Conservation (phyloP, 2,113 vertebrate genomes). For the Pomatorhinus ruficollis region DNA sequence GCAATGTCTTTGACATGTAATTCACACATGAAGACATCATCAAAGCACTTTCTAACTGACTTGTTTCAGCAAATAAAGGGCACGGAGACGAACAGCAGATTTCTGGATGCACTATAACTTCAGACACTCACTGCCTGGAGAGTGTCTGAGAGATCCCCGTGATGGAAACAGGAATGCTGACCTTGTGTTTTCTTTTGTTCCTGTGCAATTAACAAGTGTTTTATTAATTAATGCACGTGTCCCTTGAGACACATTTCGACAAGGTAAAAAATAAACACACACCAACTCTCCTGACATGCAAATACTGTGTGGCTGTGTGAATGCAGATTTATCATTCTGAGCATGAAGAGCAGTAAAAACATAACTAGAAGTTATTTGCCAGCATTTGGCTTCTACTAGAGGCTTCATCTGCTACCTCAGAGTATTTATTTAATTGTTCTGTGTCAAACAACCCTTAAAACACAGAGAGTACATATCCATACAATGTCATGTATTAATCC, state of each 20-base stretch:
- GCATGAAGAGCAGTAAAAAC: neutral
- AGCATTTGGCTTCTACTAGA: neutral
- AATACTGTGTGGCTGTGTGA: neutral
- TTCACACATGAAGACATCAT: conserved; percentile 61
- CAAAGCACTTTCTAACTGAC: conserved; percentile 65
- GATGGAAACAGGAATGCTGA: conserved; percentile 44
- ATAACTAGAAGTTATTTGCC: neutral
- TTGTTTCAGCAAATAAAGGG: conserved; percentile 49
- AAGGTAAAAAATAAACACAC: neutral
- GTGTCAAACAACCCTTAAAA: neutral
- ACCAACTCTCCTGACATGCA: neutral
- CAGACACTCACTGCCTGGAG: neutral
- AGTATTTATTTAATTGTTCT: neutral
- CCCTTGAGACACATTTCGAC: neutral
- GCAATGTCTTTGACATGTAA: conserved; percentile 32
- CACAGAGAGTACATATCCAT: neutral
- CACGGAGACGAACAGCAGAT: neutral
- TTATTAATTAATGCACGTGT: conserved; percentile 27
- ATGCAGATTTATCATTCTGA: neutral
- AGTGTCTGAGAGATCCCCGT: neutral
- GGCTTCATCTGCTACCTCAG: neutral
- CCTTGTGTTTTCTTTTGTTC: conserved; percentile 19
- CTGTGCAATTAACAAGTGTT: conserved; percentile 3
- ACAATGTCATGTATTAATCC: neutral
- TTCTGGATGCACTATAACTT: conserved; percentile 2